Conservation (phyloP, 2,797 vertebrate genomes). For the Mus caroli region DNA sequence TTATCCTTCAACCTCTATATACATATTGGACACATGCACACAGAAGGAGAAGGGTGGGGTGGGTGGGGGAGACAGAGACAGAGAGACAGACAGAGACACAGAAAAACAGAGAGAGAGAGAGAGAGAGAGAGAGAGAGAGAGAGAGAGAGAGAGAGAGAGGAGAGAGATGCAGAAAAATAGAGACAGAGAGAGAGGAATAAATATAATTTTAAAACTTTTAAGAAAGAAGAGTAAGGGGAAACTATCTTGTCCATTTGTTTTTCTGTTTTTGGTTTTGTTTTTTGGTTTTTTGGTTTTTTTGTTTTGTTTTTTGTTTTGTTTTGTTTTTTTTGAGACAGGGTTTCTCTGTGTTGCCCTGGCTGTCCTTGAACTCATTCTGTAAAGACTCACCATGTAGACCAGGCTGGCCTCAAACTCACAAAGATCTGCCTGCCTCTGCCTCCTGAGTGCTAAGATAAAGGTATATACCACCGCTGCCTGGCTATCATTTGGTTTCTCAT, state of each 20-base stretch:
- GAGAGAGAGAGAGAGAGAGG: background rate
- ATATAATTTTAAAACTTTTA: background rate
- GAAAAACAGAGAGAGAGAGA: background rate
- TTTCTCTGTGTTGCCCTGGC: background rate
- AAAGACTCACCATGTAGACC: background rate
- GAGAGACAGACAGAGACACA: background rate
- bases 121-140: no score
- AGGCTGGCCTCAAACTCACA: background rate
- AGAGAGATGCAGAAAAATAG: background rate
- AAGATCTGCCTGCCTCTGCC: background rate
- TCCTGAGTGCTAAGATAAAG: background rate
- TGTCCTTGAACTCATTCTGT: background rate
- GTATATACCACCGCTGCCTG: background rate
- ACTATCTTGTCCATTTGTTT: conserved; percentile 24
- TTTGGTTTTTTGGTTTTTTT: no score
- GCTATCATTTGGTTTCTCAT: background rate
- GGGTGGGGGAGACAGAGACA: no score
- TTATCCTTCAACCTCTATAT: background rate
- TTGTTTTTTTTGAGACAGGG: background rate
- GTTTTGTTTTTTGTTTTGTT: background rate
- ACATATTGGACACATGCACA: background rate
- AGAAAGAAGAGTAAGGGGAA: conserved; percentile 12
- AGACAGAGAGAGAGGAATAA: background rate
- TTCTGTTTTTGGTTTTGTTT: background rate
- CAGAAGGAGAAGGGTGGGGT: background rate